Base-by-base conservation (phyloP, 1,140 invertebrate genomes). In the Ceratoteleas bidentatus region DNA sequence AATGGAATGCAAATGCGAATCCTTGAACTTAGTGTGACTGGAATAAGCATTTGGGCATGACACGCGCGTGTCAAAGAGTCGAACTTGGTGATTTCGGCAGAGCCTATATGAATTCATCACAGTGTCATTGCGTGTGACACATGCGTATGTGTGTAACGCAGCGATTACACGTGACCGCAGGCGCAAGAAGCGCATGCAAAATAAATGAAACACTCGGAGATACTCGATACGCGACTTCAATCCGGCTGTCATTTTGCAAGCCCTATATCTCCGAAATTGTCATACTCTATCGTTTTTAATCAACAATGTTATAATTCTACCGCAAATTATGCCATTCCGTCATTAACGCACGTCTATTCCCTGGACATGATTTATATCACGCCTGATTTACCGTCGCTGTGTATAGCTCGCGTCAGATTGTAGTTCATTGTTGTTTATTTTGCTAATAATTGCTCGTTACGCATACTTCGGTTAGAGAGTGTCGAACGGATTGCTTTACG, bases 181-280 rank as follows among this genome's bases (percentile, higher is more conserved):
- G 52, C 49, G 40, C 66, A 73, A 81, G 79, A 56, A 76, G 56
- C 40, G 52, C 57, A 82, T 73, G 78, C 53, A 81, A 81, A 81
- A 81, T 81, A 61, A 76, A 81, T 76, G 78, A 60, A 81, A 81
- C 52, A 75, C 54, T 81, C 58, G 34, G 65, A 81, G 78, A 76
- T 70, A 81, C 66, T 81, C 61, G 78, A 73, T 77, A 82, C 64
- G 38, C 66, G 62, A 73, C 73, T 82, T 69, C 62, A 24, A 73
- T 56, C 60, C 73, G 62, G 54, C 62, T 81, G 79, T 72, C 79
- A 81, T 68, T 81, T 76, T 45, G 40, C 61, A 50, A 54, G 34
- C 24, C 13, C 36, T 36, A 58, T 74, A 70, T 64, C 15, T 13
- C 52, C 34, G 36, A 52, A 81, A 76, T 76, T 73, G 61, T 73